phyloP scores from a whole-genome alignment of 2,888 invertebrate genomes.

The Melinaea menophilus region DNA sequence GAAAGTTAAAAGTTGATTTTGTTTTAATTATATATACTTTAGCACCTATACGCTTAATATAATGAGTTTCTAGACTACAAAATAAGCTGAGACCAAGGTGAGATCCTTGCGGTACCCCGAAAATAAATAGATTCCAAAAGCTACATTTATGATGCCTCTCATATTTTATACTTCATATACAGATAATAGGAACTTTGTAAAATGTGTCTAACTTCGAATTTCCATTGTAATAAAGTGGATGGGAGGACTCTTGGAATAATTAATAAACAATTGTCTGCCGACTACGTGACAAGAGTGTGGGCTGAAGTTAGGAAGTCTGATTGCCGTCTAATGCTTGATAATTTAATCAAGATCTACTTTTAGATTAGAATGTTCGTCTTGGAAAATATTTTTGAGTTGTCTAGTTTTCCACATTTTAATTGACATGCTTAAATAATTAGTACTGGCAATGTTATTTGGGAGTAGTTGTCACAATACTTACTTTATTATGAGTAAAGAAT shows the following conservation, averaged over 20 bases:
- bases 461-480: too few species aligned
- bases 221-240: constrained; percentile 32
- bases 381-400: neutral
- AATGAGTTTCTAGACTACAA: too few species aligned
- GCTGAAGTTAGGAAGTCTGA: constrained; percentile 28
- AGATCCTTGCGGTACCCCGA: too few species aligned
- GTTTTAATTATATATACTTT: too few species aligned
- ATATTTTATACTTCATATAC: neutral
- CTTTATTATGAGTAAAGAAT: neutral
- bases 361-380: constrained; percentile 8
- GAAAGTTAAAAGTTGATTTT: too few species aligned
- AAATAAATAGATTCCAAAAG: too few species aligned
- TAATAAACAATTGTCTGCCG: constrained; percentile 47
- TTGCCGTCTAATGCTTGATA: constrained; percentile 24
- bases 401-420: too few species aligned
- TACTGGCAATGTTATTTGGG: too few species aligned
- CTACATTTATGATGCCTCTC: neutral
- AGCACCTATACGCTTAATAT: too few species aligned
- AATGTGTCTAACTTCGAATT: constrained; percentile 32
- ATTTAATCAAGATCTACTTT: constrained; percentile 20
- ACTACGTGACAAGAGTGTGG: constrained; percentile 40
- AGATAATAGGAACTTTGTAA: constrained; percentile 19
- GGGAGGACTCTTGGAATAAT: constrained; percentile 38
- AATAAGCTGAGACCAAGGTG: too few species aligned
- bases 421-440: too few species aligned